Evolutionary conservation across 92 coral and sea anemone genomes (phyloP), one percentile per base, ranked within the genome.

Genomic region (Anthopleura xanthogrammica): DNA sequence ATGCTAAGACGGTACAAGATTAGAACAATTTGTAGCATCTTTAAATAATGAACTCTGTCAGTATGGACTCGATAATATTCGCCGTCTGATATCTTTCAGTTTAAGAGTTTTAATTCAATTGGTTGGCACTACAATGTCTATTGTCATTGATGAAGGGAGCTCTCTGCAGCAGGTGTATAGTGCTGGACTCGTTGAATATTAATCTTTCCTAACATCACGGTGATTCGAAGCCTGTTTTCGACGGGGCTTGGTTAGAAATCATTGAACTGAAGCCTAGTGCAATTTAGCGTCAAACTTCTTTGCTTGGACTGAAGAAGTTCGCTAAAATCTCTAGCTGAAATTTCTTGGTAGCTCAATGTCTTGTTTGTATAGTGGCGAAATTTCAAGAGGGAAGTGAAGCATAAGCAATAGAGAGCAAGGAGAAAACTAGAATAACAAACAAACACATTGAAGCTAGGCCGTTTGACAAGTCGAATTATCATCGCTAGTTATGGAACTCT

Each of bases 401-500:
- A 24, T 24, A 68, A 29, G 41, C 16, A 68, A 11, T 68, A 68
- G 17, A 68, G 17, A 36, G 40, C 17, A 36, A 36, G 13, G 29
- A 29, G 43, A 29, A 11, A 75, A 52, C 10, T 13, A 77, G 16
- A 12, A 52, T 3, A 46, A 77, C 41, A 77, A 5, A 74, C n/a
- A n/a, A n/a, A 40, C 58, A 52, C 6, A 13, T 36, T 12, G 41
- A 36, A 77, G 62, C 60, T 11, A 11, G 24, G n/a, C 36, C 36
- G 36, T 20, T 68, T 23, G 41, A 68, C 74, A 68, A 68, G 74
- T 23, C 41, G 40, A 3, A 29, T 64, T 19, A 64, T 29, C 16
- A 42, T 68, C 42, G 74, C 41, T 24, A 68, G 74, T 36, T 23
- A 90, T 90, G 93, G 93, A 90, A 78, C 84, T 90, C 77, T 87